Percentiles rank a stretch among this genome's conserved stretches.
Evolutionary conservation across 2,888 invertebrate species (phyloP).

Genomic region (Leucophenga maculata): DNA sequence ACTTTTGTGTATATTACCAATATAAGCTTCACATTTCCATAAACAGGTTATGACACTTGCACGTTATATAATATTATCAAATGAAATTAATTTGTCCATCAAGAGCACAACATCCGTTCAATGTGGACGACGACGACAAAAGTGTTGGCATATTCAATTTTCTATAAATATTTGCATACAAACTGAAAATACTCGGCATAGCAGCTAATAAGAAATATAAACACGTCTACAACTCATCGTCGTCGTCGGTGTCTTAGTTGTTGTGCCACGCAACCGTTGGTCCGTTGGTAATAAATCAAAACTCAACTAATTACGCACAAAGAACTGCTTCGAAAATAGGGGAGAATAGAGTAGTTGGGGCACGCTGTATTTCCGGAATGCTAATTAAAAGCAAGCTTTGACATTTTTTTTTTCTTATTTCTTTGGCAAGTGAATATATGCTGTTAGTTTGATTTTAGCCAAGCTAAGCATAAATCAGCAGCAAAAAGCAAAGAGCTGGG

Average conservation of each 20-base stretch:
- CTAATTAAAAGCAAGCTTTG: slow-evolving; percentile 57
- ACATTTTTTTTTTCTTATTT: slow-evolving; percentile 29
- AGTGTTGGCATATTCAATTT: slow-evolving; percentile 54
- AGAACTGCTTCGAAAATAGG: slow-evolving; percentile 26
- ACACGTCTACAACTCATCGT: slow-evolving; percentile 39
- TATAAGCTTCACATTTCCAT: too few relatives aligned
- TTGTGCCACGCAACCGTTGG: too few relatives aligned
- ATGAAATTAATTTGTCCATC: too few relatives aligned
- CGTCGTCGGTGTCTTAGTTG: not conserved
- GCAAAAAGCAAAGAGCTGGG: slow-evolving; percentile 23
- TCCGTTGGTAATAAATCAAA: slow-evolving; percentile 59
- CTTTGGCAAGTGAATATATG: not conserved
- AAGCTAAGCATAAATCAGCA: slow-evolving; percentile 9
- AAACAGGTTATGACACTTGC: too few relatives aligned
- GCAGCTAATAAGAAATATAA: slow-evolving; percentile 32
- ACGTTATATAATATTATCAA: too few relatives aligned
- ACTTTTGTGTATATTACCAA: too few relatives aligned
- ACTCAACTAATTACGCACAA: slow-evolving; percentile 66
- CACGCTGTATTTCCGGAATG: slow-evolving; percentile 48
- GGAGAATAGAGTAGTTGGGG: not conserved
- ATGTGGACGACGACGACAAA: too few relatives aligned
- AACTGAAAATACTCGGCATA: slow-evolving; percentile 33
- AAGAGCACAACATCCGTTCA: too few relatives aligned
- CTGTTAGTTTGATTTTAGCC: too few relatives aligned
- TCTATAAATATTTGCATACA: slow-evolving; percentile 57